phyloP scores from a whole-genome alignment of 2,113 vertebrate species.

The Lipophrys pholis region DNA sequence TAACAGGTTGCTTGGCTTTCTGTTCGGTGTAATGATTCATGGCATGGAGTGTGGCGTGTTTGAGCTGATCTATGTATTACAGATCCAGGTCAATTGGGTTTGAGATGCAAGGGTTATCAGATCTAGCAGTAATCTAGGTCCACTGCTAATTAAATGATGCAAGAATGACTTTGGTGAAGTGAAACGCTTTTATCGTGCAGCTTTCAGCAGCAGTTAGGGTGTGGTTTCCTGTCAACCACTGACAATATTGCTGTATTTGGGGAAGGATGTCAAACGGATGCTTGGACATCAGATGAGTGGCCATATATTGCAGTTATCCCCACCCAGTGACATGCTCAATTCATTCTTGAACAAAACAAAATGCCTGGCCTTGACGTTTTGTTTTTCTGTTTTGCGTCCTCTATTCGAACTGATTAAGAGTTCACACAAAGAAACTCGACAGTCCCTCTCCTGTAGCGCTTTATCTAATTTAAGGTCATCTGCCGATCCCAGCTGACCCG shows the following conservation, averaged over 20 bases:
- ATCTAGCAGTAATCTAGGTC: neutral
- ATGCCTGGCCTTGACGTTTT: neutral
- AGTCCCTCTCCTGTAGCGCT: neutral
- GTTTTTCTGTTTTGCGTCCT: neutral
- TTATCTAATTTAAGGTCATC: too few relatives aligned
- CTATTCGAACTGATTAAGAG: neutral
- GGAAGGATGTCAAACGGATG: neutral
- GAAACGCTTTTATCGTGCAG: neutral
- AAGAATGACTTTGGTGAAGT: neutral
- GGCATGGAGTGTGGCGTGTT: neutral
- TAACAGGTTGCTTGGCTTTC: constrained; percentile 1
- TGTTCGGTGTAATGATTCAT: neutral
- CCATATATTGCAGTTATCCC: neutral
- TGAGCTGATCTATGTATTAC: neutral
- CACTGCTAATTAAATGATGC: neutral
- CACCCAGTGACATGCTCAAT: neutral
- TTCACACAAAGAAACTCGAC: neutral
- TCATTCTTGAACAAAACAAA: neutral
- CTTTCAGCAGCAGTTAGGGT: neutral
- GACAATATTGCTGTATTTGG: neutral
- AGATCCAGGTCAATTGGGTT: neutral
- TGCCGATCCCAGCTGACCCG: too few relatives aligned
- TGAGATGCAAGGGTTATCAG: neutral
- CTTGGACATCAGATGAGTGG: neutral
- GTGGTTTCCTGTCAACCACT: constrained; percentile 26